These are phyloP conservation scores for Vipera ursinii DNA, from an alignment of 2,797 vertebrate species.

Conservation along the genomic window DNA sequence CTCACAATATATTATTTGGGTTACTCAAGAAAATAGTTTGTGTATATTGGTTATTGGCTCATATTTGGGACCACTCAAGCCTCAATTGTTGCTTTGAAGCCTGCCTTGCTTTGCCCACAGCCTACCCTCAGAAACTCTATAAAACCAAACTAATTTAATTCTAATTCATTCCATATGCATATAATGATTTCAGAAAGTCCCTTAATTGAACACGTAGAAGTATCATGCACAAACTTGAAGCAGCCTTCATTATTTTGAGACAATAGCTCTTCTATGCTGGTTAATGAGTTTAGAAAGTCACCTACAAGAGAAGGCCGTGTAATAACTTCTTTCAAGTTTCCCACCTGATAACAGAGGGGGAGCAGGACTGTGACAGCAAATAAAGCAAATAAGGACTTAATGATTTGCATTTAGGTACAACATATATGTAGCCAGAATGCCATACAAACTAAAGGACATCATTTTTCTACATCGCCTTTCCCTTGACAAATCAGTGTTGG, in stretches of 20 bases:
- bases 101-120: not conserved
- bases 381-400: not conserved
- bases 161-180: not conserved
- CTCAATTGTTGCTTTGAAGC: not conserved
- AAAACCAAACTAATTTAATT: not conserved
- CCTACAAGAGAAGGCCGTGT: not conserved
- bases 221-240: not conserved
- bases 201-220: not conserved
- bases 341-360: not conserved
- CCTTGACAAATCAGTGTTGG: not conserved
- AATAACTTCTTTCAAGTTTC: not conserved
- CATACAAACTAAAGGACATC: not conserved
- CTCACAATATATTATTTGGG: not conserved
- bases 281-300: not conserved
- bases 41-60: not conserved
- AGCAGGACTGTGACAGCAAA: not conserved
- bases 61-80: not conserved
- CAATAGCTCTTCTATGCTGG: not conserved
- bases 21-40: not conserved
- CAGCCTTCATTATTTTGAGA: not conserved
- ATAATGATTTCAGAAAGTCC: not conserved
- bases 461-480: not conserved
- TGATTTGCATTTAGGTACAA: not conserved
- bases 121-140: not conserved
- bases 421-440: not conserved